A percentile compares a stretch with the other conserved stretches of the same genome.
phyloP scores from a whole-genome alignment of 2,888 invertebrate genomes.

The Oxytorus armatus region DNA sequence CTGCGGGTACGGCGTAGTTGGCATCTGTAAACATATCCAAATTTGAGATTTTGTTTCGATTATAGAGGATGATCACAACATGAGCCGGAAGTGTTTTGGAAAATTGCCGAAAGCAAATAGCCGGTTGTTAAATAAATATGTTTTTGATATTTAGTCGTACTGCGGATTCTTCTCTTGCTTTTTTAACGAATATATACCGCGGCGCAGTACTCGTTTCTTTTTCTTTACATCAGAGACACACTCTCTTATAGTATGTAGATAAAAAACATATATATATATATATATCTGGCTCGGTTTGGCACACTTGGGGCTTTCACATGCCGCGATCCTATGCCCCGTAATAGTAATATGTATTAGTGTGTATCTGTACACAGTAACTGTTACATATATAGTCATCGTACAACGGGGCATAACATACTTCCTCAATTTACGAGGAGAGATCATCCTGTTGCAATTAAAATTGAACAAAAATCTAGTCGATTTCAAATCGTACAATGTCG shows the following conservation, averaged over 20 bases:
- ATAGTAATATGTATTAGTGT: not conserved
- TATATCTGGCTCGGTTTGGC: slow-evolving; percentile 55
- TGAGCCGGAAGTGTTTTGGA: too few species aligned
- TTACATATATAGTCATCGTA: slow-evolving; percentile 46
- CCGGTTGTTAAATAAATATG: not conserved
- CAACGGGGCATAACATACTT: slow-evolving; percentile 68
- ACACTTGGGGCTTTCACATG: slow-evolving; percentile 67
- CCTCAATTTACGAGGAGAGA: slow-evolving; percentile 66
- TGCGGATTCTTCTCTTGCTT: not conserved
- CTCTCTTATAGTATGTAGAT: not conserved
- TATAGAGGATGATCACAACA: too few species aligned
- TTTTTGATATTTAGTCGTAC: too few species aligned
- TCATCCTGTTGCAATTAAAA: slow-evolving; percentile 37
- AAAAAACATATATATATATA: too few species aligned
- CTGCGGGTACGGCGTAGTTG: too few species aligned
- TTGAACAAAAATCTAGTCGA: not conserved
- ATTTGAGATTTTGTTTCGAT: not conserved
- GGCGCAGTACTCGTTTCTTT: not conserved
- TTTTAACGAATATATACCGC: not conserved
- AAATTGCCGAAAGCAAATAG: too few species aligned
- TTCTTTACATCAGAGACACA: slow-evolving; percentile 6
- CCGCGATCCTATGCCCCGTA: slow-evolving; percentile 5
- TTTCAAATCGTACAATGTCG: too few species aligned
- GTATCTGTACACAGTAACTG: slow-evolving; percentile 5
- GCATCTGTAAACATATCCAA: too few species aligned